Conservation (phyloP, 1,140 invertebrate species). For the Nylanderia fulva region DNA sequence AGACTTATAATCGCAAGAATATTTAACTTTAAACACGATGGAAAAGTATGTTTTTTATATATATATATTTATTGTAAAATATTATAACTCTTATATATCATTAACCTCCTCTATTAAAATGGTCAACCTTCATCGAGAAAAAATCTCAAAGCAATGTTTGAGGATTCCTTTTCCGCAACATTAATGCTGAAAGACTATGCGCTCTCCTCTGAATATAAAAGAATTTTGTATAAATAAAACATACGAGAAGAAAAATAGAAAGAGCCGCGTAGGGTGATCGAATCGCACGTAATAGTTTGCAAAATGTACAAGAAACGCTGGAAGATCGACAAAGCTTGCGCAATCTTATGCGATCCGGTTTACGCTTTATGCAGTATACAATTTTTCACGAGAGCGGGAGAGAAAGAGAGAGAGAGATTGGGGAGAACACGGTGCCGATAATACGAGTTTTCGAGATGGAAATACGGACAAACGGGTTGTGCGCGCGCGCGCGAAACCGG, state of each 20-base stretch:
- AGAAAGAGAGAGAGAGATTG: too few relatives aligned
- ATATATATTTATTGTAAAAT: background rate
- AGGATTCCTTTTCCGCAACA: background rate
- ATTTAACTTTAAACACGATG: background rate
- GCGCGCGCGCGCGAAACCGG: slow-evolving; percentile 40
- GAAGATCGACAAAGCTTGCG: slow-evolving; percentile 34
- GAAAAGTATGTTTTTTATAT: background rate
- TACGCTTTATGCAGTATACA: slow-evolving; percentile 22
- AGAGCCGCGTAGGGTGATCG: background rate
- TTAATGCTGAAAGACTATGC: too few relatives aligned
- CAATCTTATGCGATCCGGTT: slow-evolving; percentile 27
- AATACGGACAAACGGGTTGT: slow-evolving; percentile 47
- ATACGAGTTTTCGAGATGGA: slow-evolving; percentile 50
- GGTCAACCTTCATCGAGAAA: background rate
- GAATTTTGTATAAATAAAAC: background rate
- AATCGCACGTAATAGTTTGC: background rate
- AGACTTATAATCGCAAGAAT: background rate
- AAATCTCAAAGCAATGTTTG: background rate
- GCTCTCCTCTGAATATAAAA: background rate
- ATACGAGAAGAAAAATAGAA: background rate
- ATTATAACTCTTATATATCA: background rate
- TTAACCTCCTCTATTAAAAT: background rate
- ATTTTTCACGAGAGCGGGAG: slow-evolving; percentile 24
- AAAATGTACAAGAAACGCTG: background rate
- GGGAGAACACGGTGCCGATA: too few relatives aligned